Evolutionary conservation across 1,140 invertebrate genomes (phyloP), one percentile per base, ranked within the genome.

Genomic region (Hypothenemus hampei): DNA sequence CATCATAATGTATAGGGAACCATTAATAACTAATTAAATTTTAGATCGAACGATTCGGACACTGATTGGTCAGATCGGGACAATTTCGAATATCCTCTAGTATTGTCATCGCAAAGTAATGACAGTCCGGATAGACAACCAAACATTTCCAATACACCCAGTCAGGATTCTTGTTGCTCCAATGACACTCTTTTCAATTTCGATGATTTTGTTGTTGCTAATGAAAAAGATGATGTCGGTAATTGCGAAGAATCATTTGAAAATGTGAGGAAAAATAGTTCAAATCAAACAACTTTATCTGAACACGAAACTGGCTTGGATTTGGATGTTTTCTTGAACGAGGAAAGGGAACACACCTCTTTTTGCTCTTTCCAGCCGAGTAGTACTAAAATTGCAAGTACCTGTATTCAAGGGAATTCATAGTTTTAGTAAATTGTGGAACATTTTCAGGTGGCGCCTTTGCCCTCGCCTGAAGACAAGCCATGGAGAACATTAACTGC

Each of bases 161-260:
- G 77, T 58, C 78, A 79, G 56, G 77, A 78, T 61, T 80, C 77
- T 4, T 80, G 77, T 72, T 79, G 78, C 65, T 80, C 78, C 22
- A 79, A 79, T 60, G 78, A 80, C 61, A 80, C 78, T 2, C 65
- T 80, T 3, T 80, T 79, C 62, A 79, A 80, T 60, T 72, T 79
- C 3, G 78, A 80, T 59, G 78, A 80, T 57, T 58, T 71, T 20
- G 61, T 53, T 10, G 56, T 35, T 43, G 57, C 24, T 10, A 39
- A 43, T 21, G 21, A 50, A 10, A 39, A 47, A 45, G 47, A 39
- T 1, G 6, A 37, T 20, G 49, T 24, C 44, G 22, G 10, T 13
- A 3, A 15, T 13, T 1, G 18, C 18, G 19, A 6, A 16, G 10
- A n/a, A 3, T 10, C 11, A 23, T n/a, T 21, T 33, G 13, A 35